Base-by-base conservation (phyloP, 2,888 invertebrate species). In the Caenorhabditis japonica region DNA sequence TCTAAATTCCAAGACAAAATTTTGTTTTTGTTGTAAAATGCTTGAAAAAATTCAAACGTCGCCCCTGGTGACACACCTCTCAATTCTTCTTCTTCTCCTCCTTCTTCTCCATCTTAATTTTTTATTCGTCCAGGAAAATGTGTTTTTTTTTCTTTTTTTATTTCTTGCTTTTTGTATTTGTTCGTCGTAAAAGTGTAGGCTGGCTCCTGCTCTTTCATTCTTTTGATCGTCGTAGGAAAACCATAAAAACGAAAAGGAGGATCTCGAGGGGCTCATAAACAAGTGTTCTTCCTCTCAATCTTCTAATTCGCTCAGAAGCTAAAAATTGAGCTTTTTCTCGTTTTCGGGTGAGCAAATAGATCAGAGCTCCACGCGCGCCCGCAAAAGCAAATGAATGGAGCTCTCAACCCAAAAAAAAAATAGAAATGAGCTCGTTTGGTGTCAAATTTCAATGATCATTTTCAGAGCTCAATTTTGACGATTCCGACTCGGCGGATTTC, bases 401-500 rank as follows among this genome's bases (percentile, higher is more conserved):
- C n/a, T n/a, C 61, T 51, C 56, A 66, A 66, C 66, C 66, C 43
- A 56, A 44, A 49, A 44, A 36, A 56, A 44, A 33, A 61, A 61
- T 52, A 51, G 51, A n/a, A 30, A 5, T 30, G 39, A 15, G 30
- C 49, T 56, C 13, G 4, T 43, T 43, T 66, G 43, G 66, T 66
- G 56, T 66, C 66, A 36, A 56, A 66, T 66, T 66, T 66, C 66
- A 56, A 49, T 56, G 36, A 21, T 47, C n/a, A n/a, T 25, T 66
- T 73, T 44, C 74, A 74, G 74, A 74, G 15, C 62, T 74, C 53
- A 74, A 68, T 52, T 74, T 74, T 41, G 68, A 74, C 62, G 74
- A 68, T 30, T 64, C 59, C 34, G 68, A 69, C 21, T 74, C 74
- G 2, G 61, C 68, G 10, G 74, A 60, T 15, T 74, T 74, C 25